These are phyloP conservation scores for Drosophila colorata DNA, from an alignment of 2,888 invertebrate genomes.

Conservation along the genomic window DNA sequence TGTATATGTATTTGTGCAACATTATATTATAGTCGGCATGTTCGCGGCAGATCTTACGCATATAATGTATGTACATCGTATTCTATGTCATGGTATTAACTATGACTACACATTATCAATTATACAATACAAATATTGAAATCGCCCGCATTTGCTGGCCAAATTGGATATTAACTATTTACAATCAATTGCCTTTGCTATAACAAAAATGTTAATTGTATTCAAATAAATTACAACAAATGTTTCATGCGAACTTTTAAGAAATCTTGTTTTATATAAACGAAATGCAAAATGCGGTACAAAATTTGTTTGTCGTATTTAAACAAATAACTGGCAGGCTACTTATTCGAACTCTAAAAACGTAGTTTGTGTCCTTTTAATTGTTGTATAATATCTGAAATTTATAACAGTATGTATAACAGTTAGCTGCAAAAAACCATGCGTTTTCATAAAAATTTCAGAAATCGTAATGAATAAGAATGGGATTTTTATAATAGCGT, in stretches of 20 bases:
- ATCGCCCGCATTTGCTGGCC: not conserved
- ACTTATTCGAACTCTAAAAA: slow-evolving; percentile 43
- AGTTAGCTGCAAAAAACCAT: slow-evolving; percentile 23
- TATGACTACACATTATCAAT: slow-evolving; percentile 29
- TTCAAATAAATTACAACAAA: slow-evolving; percentile 25
- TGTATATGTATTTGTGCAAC: slow-evolving; percentile 1
- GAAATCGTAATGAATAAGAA: not conserved
- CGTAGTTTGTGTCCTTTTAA: slow-evolving; percentile 9
- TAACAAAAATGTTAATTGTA: slow-evolving; percentile 19
- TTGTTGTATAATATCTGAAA: not conserved
- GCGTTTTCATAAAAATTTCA: not conserved
- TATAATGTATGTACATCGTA: slow-evolving; percentile 24
- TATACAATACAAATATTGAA: not conserved
- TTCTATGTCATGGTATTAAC: slow-evolving; percentile 15
- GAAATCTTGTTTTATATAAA: not conserved
- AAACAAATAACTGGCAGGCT: slow-evolving; percentile 36
- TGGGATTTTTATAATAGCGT: not conserved
- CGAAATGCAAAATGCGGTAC: slow-evolving; percentile 16
- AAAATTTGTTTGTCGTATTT: slow-evolving; percentile 10
- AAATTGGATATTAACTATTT: slow-evolving; percentile 26
- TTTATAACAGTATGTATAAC: slow-evolving; percentile 34
- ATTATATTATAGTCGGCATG: slow-evolving; percentile 35
- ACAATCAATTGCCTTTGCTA: slow-evolving; percentile 30
- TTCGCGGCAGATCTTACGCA: slow-evolving; percentile 14
- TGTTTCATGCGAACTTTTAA: not conserved